Percentiles rank a stretch among this genome's conserved stretches.
These are phyloP conservation scores for Eupithecia centaureata DNA, from an alignment of 2,888 invertebrate species.

Conservation along the genomic window DNA sequence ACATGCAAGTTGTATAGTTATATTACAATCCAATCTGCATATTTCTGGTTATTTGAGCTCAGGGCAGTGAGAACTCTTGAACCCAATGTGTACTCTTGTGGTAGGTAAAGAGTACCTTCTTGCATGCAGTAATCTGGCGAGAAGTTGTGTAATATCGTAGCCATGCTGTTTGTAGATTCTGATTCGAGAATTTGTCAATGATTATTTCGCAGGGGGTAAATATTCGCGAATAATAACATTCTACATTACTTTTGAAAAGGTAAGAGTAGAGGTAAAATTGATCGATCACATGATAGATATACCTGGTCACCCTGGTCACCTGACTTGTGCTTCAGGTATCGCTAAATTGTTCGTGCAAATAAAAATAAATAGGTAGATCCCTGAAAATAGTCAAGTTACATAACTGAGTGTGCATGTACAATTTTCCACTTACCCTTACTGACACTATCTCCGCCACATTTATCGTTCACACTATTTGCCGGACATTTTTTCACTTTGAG, in stretches of 20 bases:
- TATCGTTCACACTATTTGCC: slow-evolving; percentile 71
- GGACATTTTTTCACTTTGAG: slow-evolving; percentile 82
- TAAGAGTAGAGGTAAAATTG: slow-evolving; percentile 24
- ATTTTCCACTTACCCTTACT: slow-evolving; percentile 77
- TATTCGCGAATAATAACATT: not conserved
- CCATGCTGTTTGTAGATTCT: slow-evolving; percentile 28
- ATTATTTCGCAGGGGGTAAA: not conserved
- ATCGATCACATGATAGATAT: slow-evolving; percentile 72
- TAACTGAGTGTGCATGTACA: slow-evolving; percentile 75
- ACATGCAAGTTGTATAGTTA: not conserved
- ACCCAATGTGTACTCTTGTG: not conserved
- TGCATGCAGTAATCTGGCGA: slow-evolving; percentile 45
- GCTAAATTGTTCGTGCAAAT: slow-evolving; percentile 5
- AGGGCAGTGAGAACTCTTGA: not conserved
- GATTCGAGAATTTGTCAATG: not conserved
- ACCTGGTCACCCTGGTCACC: slow-evolving; percentile 58
- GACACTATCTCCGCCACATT: slow-evolving; percentile 72
- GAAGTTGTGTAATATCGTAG: slow-evolving; percentile 66
- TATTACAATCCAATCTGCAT: not conserved
- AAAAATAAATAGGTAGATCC: slow-evolving; percentile 8
- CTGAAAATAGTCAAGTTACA: slow-evolving; percentile 67
- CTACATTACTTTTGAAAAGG: not conserved
- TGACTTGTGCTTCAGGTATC: slow-evolving; percentile 55
- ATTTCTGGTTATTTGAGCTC: not conserved
- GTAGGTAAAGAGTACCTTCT: slow-evolving; percentile 32